phyloP scores from a whole-genome alignment of 1,140 invertebrate species.

The Caenorhabditis briggsae region DNA sequence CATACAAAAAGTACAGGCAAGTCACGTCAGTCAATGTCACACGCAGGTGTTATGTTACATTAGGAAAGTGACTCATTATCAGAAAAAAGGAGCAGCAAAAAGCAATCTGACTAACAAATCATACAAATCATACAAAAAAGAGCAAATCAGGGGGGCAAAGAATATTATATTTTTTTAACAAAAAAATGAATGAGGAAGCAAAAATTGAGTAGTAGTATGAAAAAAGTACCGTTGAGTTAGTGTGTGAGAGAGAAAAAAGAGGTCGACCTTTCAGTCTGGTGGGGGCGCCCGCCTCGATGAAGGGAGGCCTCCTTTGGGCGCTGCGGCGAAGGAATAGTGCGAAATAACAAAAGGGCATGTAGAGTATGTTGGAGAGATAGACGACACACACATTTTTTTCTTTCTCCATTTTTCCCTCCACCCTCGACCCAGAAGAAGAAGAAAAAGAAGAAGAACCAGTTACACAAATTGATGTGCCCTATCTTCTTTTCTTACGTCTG shows the following conservation, averaged over 20 bases:
- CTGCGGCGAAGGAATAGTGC: conserved; percentile 22
- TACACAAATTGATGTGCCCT: conserved; percentile 55
- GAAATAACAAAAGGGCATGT: conserved; percentile 55
- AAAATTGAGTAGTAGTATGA: conserved; percentile 6
- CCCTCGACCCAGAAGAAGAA: conserved; percentile 6
- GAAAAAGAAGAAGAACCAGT: conserved; percentile 39
- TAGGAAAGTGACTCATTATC: neutral
- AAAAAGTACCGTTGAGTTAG: neutral
- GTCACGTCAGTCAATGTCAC: neutral
- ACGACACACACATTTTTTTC: conserved; percentile 29
- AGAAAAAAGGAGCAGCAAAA: neutral
- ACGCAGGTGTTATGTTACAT: conserved; percentile 39
- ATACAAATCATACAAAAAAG: neutral
- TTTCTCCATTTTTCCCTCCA: neutral
- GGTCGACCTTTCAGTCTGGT: conserved; percentile 41
- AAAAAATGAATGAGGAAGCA: neutral
- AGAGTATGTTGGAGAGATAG: conserved; percentile 50
- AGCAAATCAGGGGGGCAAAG: neutral
- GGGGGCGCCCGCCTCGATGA: neutral
- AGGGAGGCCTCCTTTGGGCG: conserved; percentile 1
- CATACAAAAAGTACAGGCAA: conserved; percentile 1
- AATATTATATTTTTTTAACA: too few species aligned
- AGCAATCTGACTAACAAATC: conserved; percentile 15
- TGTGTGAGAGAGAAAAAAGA: neutral
- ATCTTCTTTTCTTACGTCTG: neutral